Conservation (phyloP, 1,140 invertebrate genomes). For the Bathynomus jamesi region DNA sequence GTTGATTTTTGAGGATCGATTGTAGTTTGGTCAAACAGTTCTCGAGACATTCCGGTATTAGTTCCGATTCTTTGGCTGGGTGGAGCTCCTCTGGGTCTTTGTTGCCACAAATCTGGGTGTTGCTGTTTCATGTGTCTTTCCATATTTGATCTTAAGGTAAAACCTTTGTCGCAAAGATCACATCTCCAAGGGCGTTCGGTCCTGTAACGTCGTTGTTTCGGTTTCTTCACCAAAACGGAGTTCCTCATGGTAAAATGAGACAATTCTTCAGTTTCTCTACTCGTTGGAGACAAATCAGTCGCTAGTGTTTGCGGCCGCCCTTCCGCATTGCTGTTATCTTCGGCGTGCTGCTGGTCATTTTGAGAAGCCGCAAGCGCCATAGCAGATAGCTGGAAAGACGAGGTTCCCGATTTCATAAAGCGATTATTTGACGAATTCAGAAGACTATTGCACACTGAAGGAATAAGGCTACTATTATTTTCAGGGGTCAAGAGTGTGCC, state of each 20-base stretch:
- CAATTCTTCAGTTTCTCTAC: constrained; percentile 51
- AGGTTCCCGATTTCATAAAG: neutral
- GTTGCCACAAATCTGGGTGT: constrained; percentile 71
- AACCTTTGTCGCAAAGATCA: constrained; percentile 76
- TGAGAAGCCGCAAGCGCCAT: constrained; percentile 28
- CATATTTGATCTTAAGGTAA: constrained; percentile 85
- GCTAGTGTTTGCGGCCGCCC: neutral
- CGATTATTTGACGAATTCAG: neutral
- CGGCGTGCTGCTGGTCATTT: constrained; percentile 17
- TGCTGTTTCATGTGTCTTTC: constrained; percentile 88
- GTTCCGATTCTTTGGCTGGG: constrained; percentile 10
- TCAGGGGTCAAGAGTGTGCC: constrained; percentile 46
- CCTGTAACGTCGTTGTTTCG: constrained; percentile 78
- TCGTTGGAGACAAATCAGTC: neutral
- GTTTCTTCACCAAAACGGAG: constrained; percentile 76
- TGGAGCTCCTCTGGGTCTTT: constrained; percentile 43
- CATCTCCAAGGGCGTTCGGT: constrained; percentile 85
- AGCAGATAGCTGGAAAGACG: constrained; percentile 26
- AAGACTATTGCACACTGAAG: neutral
- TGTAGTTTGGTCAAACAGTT: neutral
- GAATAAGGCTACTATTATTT: neutral
- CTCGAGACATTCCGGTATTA: constrained; percentile 1
- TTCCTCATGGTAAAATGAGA: constrained; percentile 64
- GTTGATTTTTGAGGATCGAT: neutral
- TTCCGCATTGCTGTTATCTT: constrained; percentile 11